A percentile compares a stretch with the other conserved stretches of the same genome.
Conservation (phyloP, 2,113 vertebrate species). For the Apteryx owenii region DNA sequence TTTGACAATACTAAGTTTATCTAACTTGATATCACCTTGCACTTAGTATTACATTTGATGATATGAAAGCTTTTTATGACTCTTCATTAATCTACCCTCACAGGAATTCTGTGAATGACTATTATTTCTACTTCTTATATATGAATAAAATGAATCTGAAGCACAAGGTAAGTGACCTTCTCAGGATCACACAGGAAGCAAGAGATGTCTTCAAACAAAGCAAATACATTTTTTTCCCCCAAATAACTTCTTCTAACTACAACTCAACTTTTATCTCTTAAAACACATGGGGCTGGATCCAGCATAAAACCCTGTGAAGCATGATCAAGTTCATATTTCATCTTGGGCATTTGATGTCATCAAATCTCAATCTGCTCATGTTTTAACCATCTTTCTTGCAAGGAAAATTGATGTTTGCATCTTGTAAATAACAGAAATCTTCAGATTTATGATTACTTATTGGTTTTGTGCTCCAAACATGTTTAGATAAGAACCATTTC, state of each 20-base stretch:
- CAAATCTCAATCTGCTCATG: not conserved
- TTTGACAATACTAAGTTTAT: not conserved
- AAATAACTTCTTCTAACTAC: not conserved
- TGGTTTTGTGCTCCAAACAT: not conserved
- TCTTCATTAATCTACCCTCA: constrained; percentile 11
- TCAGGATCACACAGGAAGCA: not conserved
- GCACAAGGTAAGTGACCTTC: not conserved
- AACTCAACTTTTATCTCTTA: not conserved
- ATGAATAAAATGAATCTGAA: not conserved
- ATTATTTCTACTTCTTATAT: not conserved
- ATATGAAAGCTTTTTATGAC: not conserved
- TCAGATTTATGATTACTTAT: not conserved
- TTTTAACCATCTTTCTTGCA: not conserved
- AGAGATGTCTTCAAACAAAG: not conserved
- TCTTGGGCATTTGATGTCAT: not conserved
- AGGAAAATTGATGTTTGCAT: not conserved
- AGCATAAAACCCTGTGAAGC: not conserved
- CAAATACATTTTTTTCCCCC: not conserved
- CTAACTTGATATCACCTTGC: not conserved
- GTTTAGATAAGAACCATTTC: not conserved
- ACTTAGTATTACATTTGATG: not conserved
- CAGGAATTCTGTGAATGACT: not conserved
- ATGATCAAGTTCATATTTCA: not conserved
- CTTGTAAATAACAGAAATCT: not conserved
- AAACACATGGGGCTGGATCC: not conserved